Conservation (phyloP, 2,113 vertebrate species). For the Numenius arquata region DNA sequence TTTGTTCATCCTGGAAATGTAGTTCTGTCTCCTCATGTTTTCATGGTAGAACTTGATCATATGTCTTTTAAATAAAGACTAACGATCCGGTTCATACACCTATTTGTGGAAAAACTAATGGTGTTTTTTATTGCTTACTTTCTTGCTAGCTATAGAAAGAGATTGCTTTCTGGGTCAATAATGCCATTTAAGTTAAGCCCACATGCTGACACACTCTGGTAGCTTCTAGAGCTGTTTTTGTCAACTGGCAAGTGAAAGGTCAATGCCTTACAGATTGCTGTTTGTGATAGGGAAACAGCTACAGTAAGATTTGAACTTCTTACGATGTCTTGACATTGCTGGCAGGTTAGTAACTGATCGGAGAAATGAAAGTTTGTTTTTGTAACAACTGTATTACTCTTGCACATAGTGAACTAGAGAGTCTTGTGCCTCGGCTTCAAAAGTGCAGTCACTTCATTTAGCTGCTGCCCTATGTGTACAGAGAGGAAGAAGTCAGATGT, state of each 20-base stretch:
- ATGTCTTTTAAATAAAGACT: constrained; percentile 16
- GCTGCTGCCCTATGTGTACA: not conserved
- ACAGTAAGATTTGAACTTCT: not conserved
- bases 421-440: not conserved
- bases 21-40: not conserved
- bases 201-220: constrained; percentile 34
- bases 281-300: not conserved
- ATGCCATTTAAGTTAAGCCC: constrained; percentile 50
- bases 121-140: not conserved
- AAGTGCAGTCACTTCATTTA: not conserved
- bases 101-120: not conserved
- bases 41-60: not conserved
- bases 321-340: not conserved
- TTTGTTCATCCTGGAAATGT: not conserved
- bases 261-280: constrained; percentile 38
- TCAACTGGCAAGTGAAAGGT: constrained; percentile 50
- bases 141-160: not conserved
- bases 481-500: not conserved
- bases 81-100: not conserved
- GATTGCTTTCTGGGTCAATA: constrained; percentile 64
- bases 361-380: constrained; percentile 1
- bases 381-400: not conserved
- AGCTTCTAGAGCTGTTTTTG: constrained; percentile 25
- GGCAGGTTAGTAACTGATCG: not conserved
- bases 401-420: not conserved